Conservation (phyloP, 2,888 invertebrate species). For the Lasioglossum zephyrum region DNA sequence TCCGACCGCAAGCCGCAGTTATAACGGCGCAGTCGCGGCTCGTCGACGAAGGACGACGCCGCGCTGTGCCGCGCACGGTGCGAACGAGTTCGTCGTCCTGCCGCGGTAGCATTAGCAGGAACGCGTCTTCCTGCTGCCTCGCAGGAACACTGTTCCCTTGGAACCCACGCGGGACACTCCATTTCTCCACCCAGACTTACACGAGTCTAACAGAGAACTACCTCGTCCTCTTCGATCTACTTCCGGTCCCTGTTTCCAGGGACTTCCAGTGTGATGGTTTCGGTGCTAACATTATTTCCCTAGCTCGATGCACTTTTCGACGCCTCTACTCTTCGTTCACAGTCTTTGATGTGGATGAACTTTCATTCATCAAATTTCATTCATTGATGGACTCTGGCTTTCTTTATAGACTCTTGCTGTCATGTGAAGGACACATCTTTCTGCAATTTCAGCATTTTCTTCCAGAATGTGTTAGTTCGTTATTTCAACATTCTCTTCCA, state of each 20-base stretch:
- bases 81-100: slow-evolving; percentile 67
- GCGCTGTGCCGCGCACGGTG: slow-evolving; percentile 14
- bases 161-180: slow-evolving; percentile 26
- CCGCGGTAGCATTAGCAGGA: slow-evolving; percentile 27
- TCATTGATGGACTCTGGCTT: too few relatives aligned
- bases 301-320: neutral
- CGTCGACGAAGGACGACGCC: slow-evolving; percentile 63
- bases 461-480: neutral
- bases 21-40: slow-evolving; percentile 77
- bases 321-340: too few relatives aligned
- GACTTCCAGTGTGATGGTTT: neutral
- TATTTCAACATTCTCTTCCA: too few relatives aligned
- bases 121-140: slow-evolving; percentile 28
- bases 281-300: neutral
- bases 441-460: neutral
- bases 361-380: too few relatives aligned
- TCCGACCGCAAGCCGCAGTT: slow-evolving; percentile 77
- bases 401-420: neutral
- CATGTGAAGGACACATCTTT: neutral
- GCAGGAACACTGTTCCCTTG: neutral
- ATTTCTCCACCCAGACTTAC: neutral
- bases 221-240: neutral
- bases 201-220: slow-evolving; percentile 11
- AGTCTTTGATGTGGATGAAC: too few relatives aligned
- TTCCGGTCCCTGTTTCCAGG: neutral